Base-by-base conservation (phyloP, 2,797 vertebrate species). In the Tiaroga cobitis region DNA sequence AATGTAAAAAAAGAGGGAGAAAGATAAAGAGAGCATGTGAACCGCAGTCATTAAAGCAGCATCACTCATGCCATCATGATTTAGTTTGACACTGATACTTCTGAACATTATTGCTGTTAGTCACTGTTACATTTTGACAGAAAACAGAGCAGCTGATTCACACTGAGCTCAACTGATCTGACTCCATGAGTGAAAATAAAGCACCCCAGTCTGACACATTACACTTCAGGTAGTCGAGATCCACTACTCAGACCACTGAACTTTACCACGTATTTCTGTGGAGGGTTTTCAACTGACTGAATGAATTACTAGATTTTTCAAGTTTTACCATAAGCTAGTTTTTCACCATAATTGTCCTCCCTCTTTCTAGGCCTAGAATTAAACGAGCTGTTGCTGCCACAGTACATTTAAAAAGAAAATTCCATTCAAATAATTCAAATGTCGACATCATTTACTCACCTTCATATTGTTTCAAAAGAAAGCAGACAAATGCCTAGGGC, bases 101-200 rank as follows among this genome's bases (percentile, higher is more conserved):
- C 43, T 74, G 56, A 61, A 61, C 85, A 37, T 39, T 87, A 83
- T 87, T 85, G 81, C 80, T 51, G 70, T 88, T 85, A 88, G 83
- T 87, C 77, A 63, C 39, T 41, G 73, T 76, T 80, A 80, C 87
- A 83, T 87, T 89, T 89, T 83, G 75, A 87, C 59, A 82, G 84
- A 89, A 51, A 89, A 87, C 84, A 90, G 51, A 84, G 75, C 59
- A 63, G 68, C 77, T 68, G 76, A 41, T 83, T 87, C 87, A 87
- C 87, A 83, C 87, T 87, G 89, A 81, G 85, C 56, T 89, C 82
- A 77, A 88, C 89, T 85, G 77, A 89, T 74, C 16, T 76, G 79
- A 88, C 80, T 73, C 61, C 26, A 81, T 32, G 46, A 80, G 37
- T 37, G 68, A 85, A 85, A 82, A 85, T 39, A 80, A 85, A 80